phyloP scores from a whole-genome alignment of 2,797 vertebrate genomes.

The Lophotriccus pileatus region DNA sequence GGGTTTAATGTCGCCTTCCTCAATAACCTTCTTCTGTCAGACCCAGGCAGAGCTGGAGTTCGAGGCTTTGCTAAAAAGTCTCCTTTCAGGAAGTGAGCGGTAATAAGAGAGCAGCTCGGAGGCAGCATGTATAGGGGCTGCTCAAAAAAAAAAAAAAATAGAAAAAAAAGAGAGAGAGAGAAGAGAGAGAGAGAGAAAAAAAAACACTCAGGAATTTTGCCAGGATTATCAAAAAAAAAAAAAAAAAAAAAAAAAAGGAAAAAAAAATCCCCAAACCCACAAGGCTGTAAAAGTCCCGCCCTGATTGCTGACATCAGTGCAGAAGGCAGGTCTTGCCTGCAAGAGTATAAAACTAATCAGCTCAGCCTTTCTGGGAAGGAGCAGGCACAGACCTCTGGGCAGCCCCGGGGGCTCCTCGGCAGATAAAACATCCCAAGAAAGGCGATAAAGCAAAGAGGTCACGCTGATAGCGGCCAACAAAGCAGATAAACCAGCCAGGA shows the following conservation, averaged over 20 bases:
- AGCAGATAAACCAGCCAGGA: not conserved
- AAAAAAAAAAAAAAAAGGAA: no score
- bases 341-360: not conserved
- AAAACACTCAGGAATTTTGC: conserved; percentile 72
- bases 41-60: conserved; percentile 14
- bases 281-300: conserved; percentile 51
- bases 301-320: conserved; percentile 54
- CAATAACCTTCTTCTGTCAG: conserved; percentile 58
- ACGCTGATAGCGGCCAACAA: rapidly evolving
- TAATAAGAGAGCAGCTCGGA: conserved; percentile 46
- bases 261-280: conserved; percentile 5
- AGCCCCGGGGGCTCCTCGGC: not conserved
- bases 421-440: not conserved
- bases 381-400: not conserved
- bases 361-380: not conserved
- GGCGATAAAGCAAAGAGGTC: not conserved
- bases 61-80: conserved; percentile 43
- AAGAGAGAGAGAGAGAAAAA: not conserved
- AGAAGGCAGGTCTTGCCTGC: conserved; percentile 59
- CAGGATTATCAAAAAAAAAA: conserved; percentile 54
- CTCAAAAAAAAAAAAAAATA: not conserved
- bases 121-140: conserved; percentile 70
- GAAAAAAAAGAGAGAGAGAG: not conserved
- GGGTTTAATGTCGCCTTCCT: conserved; percentile 35
- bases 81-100: conserved; percentile 69